phyloP scores from a whole-genome alignment of 2,888 invertebrate species.

The Apamea monoglypha region DNA sequence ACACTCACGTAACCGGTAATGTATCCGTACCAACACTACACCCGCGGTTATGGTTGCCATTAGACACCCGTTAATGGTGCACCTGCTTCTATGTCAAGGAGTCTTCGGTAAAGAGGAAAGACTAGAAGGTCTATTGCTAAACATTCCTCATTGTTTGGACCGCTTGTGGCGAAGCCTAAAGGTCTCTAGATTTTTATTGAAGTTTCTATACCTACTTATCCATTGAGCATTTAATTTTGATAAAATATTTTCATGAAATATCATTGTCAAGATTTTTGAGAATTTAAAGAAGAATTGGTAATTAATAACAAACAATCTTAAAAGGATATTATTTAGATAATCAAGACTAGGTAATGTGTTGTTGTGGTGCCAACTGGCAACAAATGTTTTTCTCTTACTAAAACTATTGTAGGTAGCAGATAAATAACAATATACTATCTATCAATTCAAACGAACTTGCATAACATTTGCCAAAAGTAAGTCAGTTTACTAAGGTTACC shows the following conservation, averaged over 20 bases:
- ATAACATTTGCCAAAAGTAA: conserved; percentile 27
- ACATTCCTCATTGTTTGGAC: conserved; percentile 1
- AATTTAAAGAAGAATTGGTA: not conserved
- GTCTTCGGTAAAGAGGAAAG: conserved; percentile 11
- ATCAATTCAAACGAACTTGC: conserved; percentile 28
- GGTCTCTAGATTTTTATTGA: not conserved
- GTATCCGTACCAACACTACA: conserved; percentile 22
- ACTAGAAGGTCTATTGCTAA: conserved; percentile 19
- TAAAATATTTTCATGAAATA: conserved; percentile 2
- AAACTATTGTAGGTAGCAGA: not conserved
- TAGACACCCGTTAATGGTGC: conserved; percentile 31
- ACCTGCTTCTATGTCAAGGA: conserved; percentile 57
- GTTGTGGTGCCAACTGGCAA: not conserved
- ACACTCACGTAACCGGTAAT: conserved; percentile 44
- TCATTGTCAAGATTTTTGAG: not conserved
- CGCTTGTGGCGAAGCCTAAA: not conserved
- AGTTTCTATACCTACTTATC: not conserved
- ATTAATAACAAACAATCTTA: not conserved
- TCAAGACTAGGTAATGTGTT: not conserved
- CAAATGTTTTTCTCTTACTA: not conserved
- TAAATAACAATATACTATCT: not conserved
- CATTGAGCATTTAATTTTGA: not conserved
- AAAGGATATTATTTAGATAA: not conserved
- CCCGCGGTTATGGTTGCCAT: conserved; percentile 34
- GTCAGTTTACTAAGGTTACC: not conserved